Evolutionary conservation across 2,113 vertebrate species (phyloP).

Genomic region (Myanophis thanlyinensis): DNA sequence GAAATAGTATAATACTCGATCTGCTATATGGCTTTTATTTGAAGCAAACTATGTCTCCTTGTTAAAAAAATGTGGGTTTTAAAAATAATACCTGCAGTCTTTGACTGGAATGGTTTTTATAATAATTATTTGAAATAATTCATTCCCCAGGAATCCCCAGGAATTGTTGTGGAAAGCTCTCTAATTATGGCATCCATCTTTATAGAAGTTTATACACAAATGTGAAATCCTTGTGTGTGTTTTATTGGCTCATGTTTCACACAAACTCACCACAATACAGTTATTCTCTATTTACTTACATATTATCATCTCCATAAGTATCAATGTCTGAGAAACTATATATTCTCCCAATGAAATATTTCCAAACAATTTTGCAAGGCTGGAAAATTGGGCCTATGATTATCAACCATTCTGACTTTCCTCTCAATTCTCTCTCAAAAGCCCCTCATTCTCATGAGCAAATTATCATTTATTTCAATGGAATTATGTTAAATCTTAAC

Average conservation of each 20-base stretch:
- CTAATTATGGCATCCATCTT: background rate
- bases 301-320: slow-evolving; percentile 38
- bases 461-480: background rate
- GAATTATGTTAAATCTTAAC: background rate
- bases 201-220: background rate
- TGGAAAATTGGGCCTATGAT: slow-evolving; percentile 9
- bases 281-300: background rate
- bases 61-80: background rate
- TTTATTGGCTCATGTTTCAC: background rate
- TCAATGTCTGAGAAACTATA: slow-evolving; percentile 1
- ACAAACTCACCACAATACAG: background rate
- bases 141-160: background rate
- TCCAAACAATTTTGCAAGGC: slow-evolving; percentile 28
- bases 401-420: background rate
- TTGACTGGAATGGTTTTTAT: background rate
- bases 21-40: background rate
- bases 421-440: background rate
- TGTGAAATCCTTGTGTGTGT: background rate
- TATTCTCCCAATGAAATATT: slow-evolving; percentile 12
- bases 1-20: background rate
- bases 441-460: no score
- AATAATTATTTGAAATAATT: background rate
- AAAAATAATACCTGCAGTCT: background rate
- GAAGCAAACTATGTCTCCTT: background rate
- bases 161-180: background rate